Percentiles rank a stretch among this genome's conserved stretches.
Evolutionary conservation across 2,113 vertebrate species (phyloP).

Genomic region (Crotalus helleri): DNA sequence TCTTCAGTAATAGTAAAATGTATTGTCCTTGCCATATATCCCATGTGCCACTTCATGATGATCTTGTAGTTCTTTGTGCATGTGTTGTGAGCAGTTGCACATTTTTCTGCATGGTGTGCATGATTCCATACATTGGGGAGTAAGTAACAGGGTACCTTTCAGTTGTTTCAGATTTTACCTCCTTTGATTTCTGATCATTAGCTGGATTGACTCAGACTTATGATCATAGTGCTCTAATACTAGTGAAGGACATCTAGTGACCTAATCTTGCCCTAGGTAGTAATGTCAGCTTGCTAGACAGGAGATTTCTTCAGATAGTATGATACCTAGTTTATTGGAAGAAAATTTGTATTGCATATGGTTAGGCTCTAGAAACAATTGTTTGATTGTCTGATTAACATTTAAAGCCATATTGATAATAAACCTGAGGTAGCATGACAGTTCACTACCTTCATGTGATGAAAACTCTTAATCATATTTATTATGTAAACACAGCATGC

Average conservation of each 20-base stretch:
- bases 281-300: not conserved
- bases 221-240: not conserved
- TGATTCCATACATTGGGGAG: not conserved
- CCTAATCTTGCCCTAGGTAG: not conserved
- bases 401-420: constrained; percentile 65
- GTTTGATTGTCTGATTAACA: constrained; percentile 62
- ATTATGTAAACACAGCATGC: constrained; percentile 73
- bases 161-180: not conserved
- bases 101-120: not conserved
- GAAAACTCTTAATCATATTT: constrained; percentile 74
- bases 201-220: not conserved
- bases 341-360: constrained; percentile 15
- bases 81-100: not conserved
- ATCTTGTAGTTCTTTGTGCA: not conserved
- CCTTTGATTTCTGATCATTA: not conserved
- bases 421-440: constrained; percentile 64
- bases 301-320: not conserved
- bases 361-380: constrained; percentile 21
- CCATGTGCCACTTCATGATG: not conserved
- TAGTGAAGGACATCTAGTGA: not conserved
- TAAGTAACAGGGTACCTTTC: not conserved
- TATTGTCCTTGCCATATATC: not conserved
- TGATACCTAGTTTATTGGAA: not conserved
- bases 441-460: constrained; percentile 68
- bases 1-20: not conserved